A percentile compares a stretch with the other conserved stretches of the same genome.
phyloP scores from a whole-genome alignment of 2,797 vertebrate species.

The Macrochelys suwanniensis region DNA sequence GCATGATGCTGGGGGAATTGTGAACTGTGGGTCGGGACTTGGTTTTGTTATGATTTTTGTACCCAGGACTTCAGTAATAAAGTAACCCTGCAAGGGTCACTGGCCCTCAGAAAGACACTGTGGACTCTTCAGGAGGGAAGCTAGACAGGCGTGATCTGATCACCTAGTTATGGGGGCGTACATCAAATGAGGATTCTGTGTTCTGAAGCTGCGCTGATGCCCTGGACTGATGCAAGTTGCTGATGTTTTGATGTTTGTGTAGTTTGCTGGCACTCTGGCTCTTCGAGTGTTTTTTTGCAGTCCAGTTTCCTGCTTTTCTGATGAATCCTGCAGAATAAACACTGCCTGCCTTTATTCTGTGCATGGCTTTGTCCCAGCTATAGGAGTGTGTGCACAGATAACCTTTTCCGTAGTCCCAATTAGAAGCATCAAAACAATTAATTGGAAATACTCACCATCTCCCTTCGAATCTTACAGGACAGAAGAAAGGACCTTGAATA shows the following conservation, averaged over 20 bases:
- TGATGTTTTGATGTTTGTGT: not conserved
- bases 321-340: not conserved
- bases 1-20: no score
- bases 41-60: no score
- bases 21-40: no score
- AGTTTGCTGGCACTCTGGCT: not conserved
- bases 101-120: no score
- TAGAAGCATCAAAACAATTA: not conserved
- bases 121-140: no score
- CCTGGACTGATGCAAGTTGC: not conserved
- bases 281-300: not conserved
- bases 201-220: not conserved
- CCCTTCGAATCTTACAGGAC: not conserved
- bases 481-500: not conserved
- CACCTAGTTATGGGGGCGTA: not conserved
- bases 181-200: not conserved
- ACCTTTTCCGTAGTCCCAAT: not conserved
- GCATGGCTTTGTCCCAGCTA: not conserved
- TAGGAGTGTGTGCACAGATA: not conserved
- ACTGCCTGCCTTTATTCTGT: rapidly evolving
- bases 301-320: not conserved
- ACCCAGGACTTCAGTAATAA: no score
- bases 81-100: no score
- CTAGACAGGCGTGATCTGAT: not conserved
- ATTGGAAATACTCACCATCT: not conserved